phyloP scores from a whole-genome alignment of 2,797 vertebrate genomes.

The Tragopan temminckii region DNA sequence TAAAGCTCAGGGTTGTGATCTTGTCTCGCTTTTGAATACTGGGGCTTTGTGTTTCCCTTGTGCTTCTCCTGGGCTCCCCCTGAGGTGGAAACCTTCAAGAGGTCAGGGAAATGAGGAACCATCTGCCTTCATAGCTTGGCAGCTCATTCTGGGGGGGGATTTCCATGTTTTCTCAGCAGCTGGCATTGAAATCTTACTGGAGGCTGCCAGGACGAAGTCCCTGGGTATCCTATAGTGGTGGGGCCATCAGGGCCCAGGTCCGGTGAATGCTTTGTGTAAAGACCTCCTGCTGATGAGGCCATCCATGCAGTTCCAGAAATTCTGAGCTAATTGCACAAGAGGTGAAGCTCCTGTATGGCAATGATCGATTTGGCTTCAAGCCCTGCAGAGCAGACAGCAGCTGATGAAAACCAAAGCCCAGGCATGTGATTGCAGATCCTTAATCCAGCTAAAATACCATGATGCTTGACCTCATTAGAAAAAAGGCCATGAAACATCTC shows the following conservation, averaged over 20 bases:
- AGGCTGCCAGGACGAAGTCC: not conserved
- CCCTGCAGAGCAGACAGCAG: not conserved
- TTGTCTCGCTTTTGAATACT: not conserved
- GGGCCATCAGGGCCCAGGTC: not conserved
- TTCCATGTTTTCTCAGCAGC: not conserved
- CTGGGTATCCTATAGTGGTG: not conserved
- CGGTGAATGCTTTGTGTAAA: not conserved
- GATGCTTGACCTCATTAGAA: slow-evolving; percentile 7
- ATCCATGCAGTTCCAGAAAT: not conserved
- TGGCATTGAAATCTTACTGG: not conserved
- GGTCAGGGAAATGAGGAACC: not conserved
- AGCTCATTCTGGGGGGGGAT: not conserved
- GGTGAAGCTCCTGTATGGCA: not conserved
- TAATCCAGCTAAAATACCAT: slow-evolving; percentile 20
- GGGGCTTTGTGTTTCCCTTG: not conserved
- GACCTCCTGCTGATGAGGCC: not conserved
- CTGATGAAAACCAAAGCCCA: not conserved
- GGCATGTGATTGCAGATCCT: not conserved
- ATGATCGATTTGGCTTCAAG: slow-evolving; percentile 15
- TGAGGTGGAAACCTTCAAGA: not conserved
- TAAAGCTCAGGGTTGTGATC: not conserved
- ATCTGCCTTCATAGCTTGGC: rapidly evolving
- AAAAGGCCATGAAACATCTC: slow-evolving; percentile 16
- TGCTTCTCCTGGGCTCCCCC: not conserved
- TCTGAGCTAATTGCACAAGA: slow-evolving; percentile 20